A percentile compares a stretch with the other conserved stretches of the same genome.
Evolutionary conservation across 64 coral and sea anemone species (phyloP).

Genomic region (Porites australiensis): DNA sequence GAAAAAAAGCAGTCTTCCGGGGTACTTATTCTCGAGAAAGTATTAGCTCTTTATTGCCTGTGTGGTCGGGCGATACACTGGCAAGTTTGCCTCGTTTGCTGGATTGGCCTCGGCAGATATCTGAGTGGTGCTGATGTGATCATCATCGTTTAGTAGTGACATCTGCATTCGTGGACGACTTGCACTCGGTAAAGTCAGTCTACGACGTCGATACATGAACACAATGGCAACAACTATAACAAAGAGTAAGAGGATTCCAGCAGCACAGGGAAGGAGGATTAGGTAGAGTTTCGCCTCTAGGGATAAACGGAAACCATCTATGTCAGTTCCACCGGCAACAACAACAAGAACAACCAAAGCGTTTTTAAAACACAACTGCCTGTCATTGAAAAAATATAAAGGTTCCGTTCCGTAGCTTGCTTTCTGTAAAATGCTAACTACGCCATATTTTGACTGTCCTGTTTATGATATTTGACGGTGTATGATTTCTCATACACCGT

Average conservation of each 20-base stretch:
- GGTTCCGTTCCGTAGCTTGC: too few relatives aligned
- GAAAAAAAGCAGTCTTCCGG: not conserved
- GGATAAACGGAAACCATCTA: not conserved
- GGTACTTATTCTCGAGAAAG: not conserved
- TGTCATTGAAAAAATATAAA: too few relatives aligned
- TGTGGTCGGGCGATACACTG: constrained; percentile 43
- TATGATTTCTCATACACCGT: too few relatives aligned
- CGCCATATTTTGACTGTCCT: too few relatives aligned
- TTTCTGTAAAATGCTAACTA: too few relatives aligned
- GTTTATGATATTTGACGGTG: too few relatives aligned
- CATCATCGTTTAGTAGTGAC: constrained; percentile 22
- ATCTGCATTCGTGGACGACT: constrained; percentile 25
- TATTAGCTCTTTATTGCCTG: constrained; percentile 2
- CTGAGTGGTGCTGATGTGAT: constrained; percentile 20
- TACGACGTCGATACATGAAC: constrained; percentile 6
- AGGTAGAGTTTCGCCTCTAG: constrained; percentile 20
- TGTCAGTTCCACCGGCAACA: too few relatives aligned
- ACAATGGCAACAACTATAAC: constrained; percentile 1
- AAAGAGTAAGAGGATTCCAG: constrained; percentile 1
- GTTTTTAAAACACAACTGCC: too few relatives aligned
- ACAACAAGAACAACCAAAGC: too few relatives aligned
- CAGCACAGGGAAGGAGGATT: constrained; percentile 6
- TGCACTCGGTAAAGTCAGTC: not conserved
- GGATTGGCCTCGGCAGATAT: constrained; percentile 19
- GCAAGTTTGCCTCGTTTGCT: constrained; percentile 22